phyloP scores from a whole-genome alignment of 2,888 invertebrate genomes.

The Meandrusa payeni region DNA sequence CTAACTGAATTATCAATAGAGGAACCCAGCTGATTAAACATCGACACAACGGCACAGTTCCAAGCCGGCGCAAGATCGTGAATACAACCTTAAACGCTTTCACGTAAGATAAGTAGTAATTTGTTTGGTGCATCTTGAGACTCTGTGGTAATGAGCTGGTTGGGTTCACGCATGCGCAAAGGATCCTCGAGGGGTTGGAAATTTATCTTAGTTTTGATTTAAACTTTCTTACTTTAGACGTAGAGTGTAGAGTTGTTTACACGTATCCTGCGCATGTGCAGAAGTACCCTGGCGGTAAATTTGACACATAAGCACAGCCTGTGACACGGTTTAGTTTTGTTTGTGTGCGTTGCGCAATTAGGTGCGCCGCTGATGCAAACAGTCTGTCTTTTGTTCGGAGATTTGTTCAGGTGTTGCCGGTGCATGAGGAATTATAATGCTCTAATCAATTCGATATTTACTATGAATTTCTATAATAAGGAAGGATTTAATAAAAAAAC shows the following conservation, averaged over 20 bases:
- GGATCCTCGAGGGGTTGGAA: constrained; percentile 47
- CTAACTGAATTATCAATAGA: constrained; percentile 75
- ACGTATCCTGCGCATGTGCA: constrained; percentile 48
- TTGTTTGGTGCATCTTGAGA: constrained; percentile 33
- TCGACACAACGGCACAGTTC: constrained; percentile 54
- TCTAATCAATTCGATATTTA: constrained; percentile 11
- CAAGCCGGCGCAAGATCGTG: constrained; percentile 35
- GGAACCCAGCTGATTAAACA: constrained; percentile 74
- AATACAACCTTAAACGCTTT: constrained; percentile 52
- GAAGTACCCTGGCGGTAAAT: constrained; percentile 2
- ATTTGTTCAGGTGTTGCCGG: constrained; percentile 5
- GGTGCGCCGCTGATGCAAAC: background rate
- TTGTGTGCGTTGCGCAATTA: constrained; percentile 10
- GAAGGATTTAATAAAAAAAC: no score
- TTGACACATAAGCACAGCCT: constrained; percentile 38
- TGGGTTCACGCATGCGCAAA: constrained; percentile 66
- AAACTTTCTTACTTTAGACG: constrained; percentile 33
- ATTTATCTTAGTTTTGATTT: constrained; percentile 32
- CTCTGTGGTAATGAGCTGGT: constrained; percentile 48
- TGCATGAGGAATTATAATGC: constrained; percentile 3
- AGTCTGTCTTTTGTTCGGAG: background rate
- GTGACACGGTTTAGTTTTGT: constrained; percentile 18
- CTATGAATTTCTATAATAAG: no score
- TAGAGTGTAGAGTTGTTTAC: constrained; percentile 33
- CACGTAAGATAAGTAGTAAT: constrained; percentile 43